phyloP scores from a whole-genome alignment of 2,113 vertebrate species.

The Pollimyrus isidori region DNA sequence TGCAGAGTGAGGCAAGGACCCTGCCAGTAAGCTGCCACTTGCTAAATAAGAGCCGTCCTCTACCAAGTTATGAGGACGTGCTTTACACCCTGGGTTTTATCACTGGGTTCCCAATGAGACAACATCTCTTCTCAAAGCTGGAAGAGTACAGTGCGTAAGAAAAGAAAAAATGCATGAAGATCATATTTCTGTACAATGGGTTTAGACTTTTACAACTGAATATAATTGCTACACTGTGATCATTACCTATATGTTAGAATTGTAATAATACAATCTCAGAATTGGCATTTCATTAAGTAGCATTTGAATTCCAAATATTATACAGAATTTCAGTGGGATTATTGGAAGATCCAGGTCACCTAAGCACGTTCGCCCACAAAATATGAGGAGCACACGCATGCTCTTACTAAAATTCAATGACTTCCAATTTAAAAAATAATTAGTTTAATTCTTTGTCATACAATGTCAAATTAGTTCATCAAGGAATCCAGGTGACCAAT shows the following conservation, averaged over 20 bases:
- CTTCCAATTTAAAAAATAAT: neutral
- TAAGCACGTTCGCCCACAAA: neutral
- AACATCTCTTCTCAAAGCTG: neutral
- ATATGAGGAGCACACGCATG: neutral
- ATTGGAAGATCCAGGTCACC: neutral
- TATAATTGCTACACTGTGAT: neutral
- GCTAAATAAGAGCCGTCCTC: neutral
- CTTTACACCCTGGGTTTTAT: neutral
- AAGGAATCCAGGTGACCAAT: neutral
- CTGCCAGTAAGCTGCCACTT: neutral
- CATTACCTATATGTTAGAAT: neutral
- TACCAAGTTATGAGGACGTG: neutral
- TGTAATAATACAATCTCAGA: neutral
- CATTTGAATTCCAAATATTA: neutral
- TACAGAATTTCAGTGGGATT: neutral
- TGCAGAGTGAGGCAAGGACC: neutral
- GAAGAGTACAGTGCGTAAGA: neutral
- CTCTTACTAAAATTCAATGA: neutral
- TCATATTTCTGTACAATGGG: neutral
- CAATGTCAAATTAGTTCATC: neutral
- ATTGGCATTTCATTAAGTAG: neutral
- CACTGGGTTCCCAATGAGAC: neutral
- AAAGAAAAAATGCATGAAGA: neutral
- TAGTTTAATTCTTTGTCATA: neutral
- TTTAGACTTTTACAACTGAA: neutral